These are phyloP conservation scores for Amaurobius ferox DNA, from an alignment of 2,888 invertebrate species.

Conservation along the genomic window DNA sequence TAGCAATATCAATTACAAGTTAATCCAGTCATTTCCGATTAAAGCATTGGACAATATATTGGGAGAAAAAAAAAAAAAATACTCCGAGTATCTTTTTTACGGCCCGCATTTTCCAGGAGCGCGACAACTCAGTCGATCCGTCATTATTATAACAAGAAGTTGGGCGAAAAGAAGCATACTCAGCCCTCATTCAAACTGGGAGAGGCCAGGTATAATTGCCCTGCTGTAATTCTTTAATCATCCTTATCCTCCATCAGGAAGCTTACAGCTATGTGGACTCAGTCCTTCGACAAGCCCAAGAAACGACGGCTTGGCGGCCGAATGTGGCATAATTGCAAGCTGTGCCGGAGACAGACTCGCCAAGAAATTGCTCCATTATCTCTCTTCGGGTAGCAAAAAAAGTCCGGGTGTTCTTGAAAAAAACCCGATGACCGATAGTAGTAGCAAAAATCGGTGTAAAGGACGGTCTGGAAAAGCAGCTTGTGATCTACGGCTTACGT, in stretches of 20 bases:
- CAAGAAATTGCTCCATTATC: conserved; percentile 54
- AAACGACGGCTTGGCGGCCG: not conserved
- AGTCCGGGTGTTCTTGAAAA: conserved; percentile 44
- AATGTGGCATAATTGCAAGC: conserved; percentile 56
- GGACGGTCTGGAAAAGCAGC: conserved; percentile 24
- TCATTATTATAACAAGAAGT: conserved; percentile 11
- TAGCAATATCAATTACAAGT: no score
- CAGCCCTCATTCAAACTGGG: not conserved
- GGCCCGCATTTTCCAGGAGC: not conserved
- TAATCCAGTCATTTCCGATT: no score
- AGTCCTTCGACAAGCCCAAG: not conserved
- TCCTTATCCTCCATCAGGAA: conserved; percentile 50
- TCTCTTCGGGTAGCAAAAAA: conserved; percentile 2
- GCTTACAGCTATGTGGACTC: conserved; percentile 23
- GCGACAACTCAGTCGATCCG: not conserved
- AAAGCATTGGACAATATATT: no score
- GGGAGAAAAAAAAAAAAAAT: no score
- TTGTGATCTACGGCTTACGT: conserved; percentile 40
- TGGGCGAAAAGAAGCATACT: not conserved
- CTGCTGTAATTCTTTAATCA: conserved; percentile 53
- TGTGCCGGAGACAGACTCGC: not conserved
- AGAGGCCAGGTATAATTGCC: conserved; percentile 40
- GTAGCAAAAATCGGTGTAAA: conserved; percentile 28
- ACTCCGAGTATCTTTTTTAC: no score
- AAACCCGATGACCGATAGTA: conserved; percentile 51